Evolutionary conservation across 2,888 invertebrate genomes (phyloP).

Genomic region (Trachelus tabidus): DNA sequence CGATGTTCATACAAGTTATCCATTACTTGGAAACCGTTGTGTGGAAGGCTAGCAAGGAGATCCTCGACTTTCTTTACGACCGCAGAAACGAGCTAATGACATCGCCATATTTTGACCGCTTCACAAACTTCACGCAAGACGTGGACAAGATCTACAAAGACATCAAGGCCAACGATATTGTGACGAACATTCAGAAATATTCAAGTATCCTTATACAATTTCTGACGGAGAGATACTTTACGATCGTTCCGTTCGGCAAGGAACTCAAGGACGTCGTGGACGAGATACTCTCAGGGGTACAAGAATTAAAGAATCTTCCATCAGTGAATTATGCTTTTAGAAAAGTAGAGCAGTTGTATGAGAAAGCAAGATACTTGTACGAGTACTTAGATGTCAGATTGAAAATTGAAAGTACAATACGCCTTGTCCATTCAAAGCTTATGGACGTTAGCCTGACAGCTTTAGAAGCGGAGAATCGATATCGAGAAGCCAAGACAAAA

Average conservation of each 20-base stretch:
- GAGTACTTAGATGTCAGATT: conserved; percentile 81
- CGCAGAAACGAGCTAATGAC: conserved; percentile 82
- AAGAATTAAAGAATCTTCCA: conserved; percentile 73
- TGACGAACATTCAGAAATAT: conserved; percentile 85
- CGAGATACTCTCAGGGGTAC: conserved; percentile 74
- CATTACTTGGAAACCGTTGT: conserved; percentile 81
- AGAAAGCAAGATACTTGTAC: conserved; percentile 77
- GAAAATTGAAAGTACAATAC: conserved; percentile 74
- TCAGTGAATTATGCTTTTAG: conserved; percentile 71
- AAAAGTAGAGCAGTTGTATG: conserved; percentile 72
- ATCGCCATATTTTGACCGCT: conserved; percentile 84
- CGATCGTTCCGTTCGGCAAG: conserved; percentile 76
- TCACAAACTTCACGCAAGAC: conserved; percentile 83
- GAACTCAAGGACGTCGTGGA: conserved; percentile 73
- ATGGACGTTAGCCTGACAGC: conserved; percentile 82
- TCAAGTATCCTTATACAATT: conserved; percentile 75
- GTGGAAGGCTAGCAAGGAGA: conserved; percentile 79
- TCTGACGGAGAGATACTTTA: conserved; percentile 75
- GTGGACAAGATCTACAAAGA: conserved; percentile 83
- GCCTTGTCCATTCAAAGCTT: conserved; percentile 77
- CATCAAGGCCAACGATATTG: conserved; percentile 79
- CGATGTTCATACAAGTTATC: conserved; percentile 79
- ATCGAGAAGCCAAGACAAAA: conserved; percentile 86
- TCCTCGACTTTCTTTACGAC: conserved; percentile 84
- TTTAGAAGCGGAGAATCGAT: conserved; percentile 82